Conservation (phyloP, 2,888 invertebrate species). For the Drosophila infuscata region DNA sequence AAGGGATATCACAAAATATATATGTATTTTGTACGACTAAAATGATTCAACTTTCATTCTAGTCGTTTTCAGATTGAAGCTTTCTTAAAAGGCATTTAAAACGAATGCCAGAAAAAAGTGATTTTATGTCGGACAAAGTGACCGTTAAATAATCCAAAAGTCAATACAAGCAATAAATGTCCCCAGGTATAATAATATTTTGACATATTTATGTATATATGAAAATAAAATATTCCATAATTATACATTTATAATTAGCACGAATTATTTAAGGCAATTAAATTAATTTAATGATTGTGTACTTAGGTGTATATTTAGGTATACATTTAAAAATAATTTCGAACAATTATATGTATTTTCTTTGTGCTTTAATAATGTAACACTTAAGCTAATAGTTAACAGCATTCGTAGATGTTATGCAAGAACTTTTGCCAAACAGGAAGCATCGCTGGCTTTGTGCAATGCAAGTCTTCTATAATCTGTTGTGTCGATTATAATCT, state of each 20-base stretch:
- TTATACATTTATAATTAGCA: background rate
- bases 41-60: background rate
- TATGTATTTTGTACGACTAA: background rate
- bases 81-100: conserved; percentile 16
- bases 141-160: background rate
- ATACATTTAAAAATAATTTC: background rate
- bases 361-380: background rate
- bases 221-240: background rate
- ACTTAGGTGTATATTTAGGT: background rate
- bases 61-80: background rate
- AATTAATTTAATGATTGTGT: background rate
- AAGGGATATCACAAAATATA: background rate
- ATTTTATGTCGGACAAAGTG: background rate
- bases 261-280: background rate
- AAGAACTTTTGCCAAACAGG: conserved; percentile 24
- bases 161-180: background rate
- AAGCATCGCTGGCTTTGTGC: conserved; percentile 20
- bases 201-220: background rate
- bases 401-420: background rate
- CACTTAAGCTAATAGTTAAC: background rate
- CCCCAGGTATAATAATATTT: background rate
- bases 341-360: background rate
- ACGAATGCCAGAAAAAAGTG: background rate
- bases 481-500: background rate
- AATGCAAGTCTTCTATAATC: conserved; percentile 10